A percentile compares a stretch with the other conserved stretches of the same genome.
Conservation (phyloP, 2,797 vertebrate genomes). For the Anas georgica region DNA sequence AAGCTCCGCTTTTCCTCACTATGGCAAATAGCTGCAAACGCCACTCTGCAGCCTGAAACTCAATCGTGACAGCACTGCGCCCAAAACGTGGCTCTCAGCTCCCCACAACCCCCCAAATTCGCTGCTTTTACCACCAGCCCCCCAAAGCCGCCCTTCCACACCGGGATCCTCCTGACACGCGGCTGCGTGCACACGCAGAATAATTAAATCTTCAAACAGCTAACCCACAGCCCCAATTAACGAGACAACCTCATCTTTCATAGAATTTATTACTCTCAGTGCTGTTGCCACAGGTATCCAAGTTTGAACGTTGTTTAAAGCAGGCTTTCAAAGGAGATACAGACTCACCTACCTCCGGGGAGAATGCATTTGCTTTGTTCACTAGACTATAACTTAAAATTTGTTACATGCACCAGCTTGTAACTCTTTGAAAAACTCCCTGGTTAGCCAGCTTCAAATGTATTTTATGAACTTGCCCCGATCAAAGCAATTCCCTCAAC, state of each 20-base stretch:
- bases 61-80: background rate
- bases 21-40: conserved; percentile 13
- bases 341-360: conserved; percentile 48
- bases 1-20: conserved; percentile 50
- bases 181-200: background rate
- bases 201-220: conserved; percentile 49
- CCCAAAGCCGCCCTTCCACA: background rate
- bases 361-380: conserved; percentile 61
- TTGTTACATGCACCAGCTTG: conserved; percentile 61
- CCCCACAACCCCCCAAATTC: background rate
- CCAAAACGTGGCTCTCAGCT: background rate
- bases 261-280: conserved; percentile 38
- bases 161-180: background rate
- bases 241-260: conserved; percentile 32
- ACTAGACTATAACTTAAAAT: conserved; percentile 23
- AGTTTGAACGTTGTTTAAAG: conserved; percentile 22
- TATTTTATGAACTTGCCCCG: background rate
- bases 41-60: background rate
- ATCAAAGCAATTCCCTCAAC: conserved; percentile 51
- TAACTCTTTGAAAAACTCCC: conserved; percentile 50
- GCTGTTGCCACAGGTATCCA: conserved; percentile 64
- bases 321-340: conserved; percentile 38
- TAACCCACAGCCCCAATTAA: conserved; percentile 35
- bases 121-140: background rate
- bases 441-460: conserved; percentile 43